A percentile compares a stretch with the other conserved stretches of the same genome.
Evolutionary conservation across 2,888 invertebrate genomes (phyloP).

Genomic region (Amorpha juglandis): DNA sequence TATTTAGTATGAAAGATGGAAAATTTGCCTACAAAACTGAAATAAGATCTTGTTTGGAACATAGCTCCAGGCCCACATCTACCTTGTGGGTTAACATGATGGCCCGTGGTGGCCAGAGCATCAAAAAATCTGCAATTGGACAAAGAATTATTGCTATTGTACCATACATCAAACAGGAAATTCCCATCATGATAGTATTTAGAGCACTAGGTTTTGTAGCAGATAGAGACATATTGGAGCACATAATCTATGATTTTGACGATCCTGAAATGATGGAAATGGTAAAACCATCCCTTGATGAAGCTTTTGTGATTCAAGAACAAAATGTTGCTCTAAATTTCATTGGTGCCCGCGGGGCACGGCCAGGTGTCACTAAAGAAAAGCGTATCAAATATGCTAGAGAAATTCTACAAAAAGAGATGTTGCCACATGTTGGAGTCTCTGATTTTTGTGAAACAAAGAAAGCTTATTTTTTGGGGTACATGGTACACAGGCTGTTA

Average conservation of each 20-base stretch:
- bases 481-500: slow-evolving; percentile 99
- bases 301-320: slow-evolving; percentile 99
- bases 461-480: slow-evolving; percentile 99
- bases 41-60: slow-evolving; percentile 91
- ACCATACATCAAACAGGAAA: slow-evolving; percentile 99
- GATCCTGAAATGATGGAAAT: slow-evolving; percentile 99
- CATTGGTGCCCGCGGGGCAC: slow-evolving; percentile 98
- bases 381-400: slow-evolving; percentile 99
- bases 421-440: slow-evolving; percentile 99
- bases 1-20: slow-evolving; percentile 99
- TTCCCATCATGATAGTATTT: slow-evolving; percentile 99
- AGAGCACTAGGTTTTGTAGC: slow-evolving; percentile 99
- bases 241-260: slow-evolving; percentile 99
- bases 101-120: slow-evolving; percentile 98
- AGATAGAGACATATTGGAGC: slow-evolving; percentile 99
- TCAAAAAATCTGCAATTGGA: slow-evolving; percentile 99
- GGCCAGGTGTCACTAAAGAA: slow-evolving; percentile 99
- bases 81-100: slow-evolving; percentile 99
- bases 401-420: slow-evolving; percentile 99
- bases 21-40: slow-evolving; percentile 99
- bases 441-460: slow-evolving; percentile 99
- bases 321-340: slow-evolving; percentile 99
- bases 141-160: slow-evolving; percentile 98
- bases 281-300: slow-evolving; percentile 99
- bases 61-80: slow-evolving; percentile 96